A percentile compares a stretch with the other conserved stretches of the same genome.
These are phyloP conservation scores for Nesoenas mayeri DNA, from an alignment of 2,113 vertebrate species.

Conservation along the genomic window DNA sequence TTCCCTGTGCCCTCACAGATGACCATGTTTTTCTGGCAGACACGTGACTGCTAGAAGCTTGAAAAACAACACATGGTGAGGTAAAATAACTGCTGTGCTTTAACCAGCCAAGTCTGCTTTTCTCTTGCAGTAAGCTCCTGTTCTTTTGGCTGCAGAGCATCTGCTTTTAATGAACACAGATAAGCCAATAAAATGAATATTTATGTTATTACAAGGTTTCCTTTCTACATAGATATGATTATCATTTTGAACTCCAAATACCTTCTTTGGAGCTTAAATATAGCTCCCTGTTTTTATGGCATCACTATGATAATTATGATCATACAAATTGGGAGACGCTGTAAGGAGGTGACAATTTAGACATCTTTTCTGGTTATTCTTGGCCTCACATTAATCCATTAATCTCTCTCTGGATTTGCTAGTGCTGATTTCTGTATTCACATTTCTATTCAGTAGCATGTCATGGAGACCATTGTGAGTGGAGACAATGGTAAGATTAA, in stretches of 20 bases:
- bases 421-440: not conserved
- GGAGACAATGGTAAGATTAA: not conserved
- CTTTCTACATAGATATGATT: not conserved
- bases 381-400: not conserved
- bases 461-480: not conserved
- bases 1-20: not conserved
- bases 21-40: not conserved
- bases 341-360: not conserved
- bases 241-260: not conserved
- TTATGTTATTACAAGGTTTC: not conserved
- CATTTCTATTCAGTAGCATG: not conserved
- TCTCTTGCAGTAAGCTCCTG: not conserved
- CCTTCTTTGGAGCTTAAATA: not conserved
- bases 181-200: not conserved
- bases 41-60: constrained; percentile 15
- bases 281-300: not conserved
- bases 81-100: constrained; percentile 1
- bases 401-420: not conserved
- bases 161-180: constrained; percentile 30
- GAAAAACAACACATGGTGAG: constrained; percentile 10
- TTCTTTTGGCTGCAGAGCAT: not conserved
- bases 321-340: not conserved
- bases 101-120: constrained; percentile 8
- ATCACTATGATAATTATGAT: not conserved
- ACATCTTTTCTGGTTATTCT: not conserved